These are phyloP conservation scores for Watersipora subatra DNA, from an alignment of 1,140 invertebrate species.

Conservation along the genomic window DNA sequence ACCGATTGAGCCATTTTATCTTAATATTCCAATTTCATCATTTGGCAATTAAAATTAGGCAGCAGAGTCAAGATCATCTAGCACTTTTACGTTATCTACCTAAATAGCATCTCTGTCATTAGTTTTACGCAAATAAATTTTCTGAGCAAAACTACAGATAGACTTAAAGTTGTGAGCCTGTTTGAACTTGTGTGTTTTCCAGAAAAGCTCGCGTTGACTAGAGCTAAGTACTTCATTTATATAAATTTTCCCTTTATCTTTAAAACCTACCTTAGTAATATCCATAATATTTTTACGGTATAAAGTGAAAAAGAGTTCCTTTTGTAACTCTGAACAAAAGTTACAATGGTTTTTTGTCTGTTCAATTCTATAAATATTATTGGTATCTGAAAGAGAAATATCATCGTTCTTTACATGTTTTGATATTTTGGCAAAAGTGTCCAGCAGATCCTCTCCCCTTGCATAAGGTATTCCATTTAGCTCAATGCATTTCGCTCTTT, in stretches of 20 bases:
- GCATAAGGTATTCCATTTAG: neutral
- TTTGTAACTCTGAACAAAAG: neutral
- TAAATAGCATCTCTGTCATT: neutral
- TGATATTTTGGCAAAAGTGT: neutral
- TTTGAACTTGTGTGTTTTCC: neutral
- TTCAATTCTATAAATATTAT: neutral
- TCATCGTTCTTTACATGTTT: neutral
- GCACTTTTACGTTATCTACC: neutral
- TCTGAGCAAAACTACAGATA: neutral
- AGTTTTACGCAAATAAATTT: neutral
- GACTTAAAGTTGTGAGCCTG: neutral
- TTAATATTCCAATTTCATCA: neutral
- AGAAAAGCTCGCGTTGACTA: neutral
- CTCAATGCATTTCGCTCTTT: neutral
- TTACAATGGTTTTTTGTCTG: neutral
- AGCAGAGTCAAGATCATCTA: neutral
- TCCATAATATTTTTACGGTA: neutral
- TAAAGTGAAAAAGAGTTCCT: neutral
- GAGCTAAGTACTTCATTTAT: neutral
- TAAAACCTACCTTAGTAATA: neutral
- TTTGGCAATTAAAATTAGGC: neutral
- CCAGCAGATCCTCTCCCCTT: neutral
- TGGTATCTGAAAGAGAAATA: neutral
- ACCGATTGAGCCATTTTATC: too few relatives aligned
- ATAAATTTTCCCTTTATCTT: neutral